Percentiles rank a stretch among this genome's conserved stretches.
Conservation (phyloP, 2,113 vertebrate species). For the Columba livia region DNA sequence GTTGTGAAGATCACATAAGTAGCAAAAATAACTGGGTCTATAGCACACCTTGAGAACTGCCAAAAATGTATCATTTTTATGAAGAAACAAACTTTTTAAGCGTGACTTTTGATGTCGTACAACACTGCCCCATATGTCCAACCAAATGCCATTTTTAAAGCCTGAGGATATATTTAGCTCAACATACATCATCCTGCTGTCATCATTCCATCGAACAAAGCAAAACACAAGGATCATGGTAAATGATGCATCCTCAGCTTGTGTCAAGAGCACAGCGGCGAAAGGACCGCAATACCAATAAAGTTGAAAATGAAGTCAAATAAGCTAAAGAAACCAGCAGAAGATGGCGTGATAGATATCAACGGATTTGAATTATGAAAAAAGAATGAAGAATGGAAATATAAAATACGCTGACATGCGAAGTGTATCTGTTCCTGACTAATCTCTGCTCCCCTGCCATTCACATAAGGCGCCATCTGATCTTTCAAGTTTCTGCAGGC, state of each 20-base stretch:
- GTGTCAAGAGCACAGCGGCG: conserved; percentile 5
- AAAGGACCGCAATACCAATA: not conserved
- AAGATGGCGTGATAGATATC: not conserved
- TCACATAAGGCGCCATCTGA: conserved; percentile 52
- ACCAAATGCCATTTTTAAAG: conserved; percentile 65
- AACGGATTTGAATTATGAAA: not conserved
- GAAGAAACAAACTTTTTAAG: conserved; percentile 4
- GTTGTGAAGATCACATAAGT: not conserved
- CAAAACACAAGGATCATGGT: not conserved
- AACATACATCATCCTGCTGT: conserved; percentile 48
- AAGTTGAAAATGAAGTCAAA: not conserved
- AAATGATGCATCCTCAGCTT: conserved; percentile 41
- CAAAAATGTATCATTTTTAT: not conserved
- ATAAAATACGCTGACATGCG: not conserved
- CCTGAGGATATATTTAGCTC: conserved; percentile 51
- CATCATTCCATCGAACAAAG: conserved; percentile 47
- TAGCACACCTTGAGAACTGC: conserved; percentile 19
- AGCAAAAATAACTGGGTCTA: not conserved
- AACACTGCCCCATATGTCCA: conserved; percentile 52
- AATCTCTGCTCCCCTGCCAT: conserved; percentile 28
- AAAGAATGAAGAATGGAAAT: conserved; percentile 25
- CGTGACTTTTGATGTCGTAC: not conserved
- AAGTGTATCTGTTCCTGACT: not conserved
- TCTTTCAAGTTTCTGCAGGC: conserved; percentile 36
- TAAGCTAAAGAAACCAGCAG: not conserved